These are phyloP conservation scores for Therioaphis trifolii DNA, from an alignment of 2,888 invertebrate species.

Conservation along the genomic window DNA sequence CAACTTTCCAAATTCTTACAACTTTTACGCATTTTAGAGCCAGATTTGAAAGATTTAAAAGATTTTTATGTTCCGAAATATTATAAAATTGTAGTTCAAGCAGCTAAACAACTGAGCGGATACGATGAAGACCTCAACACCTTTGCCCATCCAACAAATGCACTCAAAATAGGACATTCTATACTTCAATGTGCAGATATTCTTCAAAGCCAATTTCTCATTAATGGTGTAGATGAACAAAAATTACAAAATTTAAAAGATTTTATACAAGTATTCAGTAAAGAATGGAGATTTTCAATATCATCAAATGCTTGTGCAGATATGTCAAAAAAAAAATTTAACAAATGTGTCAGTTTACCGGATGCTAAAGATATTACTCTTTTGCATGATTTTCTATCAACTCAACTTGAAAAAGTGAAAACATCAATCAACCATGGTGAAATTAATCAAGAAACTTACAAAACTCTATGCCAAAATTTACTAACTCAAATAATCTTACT, in stretches of 20 bases:
- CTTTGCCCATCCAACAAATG: neutral
- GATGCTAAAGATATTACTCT: neutral
- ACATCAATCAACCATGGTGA: too few relatives aligned
- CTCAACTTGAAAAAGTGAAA: neutral
- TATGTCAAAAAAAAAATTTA: conserved; percentile 3
- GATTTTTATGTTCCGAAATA: neutral
- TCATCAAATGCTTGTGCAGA: neutral
- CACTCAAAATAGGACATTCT: neutral
- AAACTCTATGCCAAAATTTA: too few relatives aligned
- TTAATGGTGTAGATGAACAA: neutral
- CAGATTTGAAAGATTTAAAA: neutral
- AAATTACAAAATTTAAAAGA: neutral
- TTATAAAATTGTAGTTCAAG: neutral
- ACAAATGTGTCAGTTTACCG: neutral
- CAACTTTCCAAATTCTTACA: neutral
- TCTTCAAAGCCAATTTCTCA: neutral
- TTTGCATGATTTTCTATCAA: neutral
- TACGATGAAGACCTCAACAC: neutral
- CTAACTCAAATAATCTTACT: too few relatives aligned
- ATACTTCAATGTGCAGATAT: neutral
- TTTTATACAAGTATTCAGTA: neutral
- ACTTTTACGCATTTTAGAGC: neutral
- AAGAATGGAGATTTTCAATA: neutral
- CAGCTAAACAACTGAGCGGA: neutral
- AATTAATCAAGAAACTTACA: too few relatives aligned